Base-by-base conservation (phyloP, 2,113 vertebrate genomes). In the Cephalopterus ornatus region DNA sequence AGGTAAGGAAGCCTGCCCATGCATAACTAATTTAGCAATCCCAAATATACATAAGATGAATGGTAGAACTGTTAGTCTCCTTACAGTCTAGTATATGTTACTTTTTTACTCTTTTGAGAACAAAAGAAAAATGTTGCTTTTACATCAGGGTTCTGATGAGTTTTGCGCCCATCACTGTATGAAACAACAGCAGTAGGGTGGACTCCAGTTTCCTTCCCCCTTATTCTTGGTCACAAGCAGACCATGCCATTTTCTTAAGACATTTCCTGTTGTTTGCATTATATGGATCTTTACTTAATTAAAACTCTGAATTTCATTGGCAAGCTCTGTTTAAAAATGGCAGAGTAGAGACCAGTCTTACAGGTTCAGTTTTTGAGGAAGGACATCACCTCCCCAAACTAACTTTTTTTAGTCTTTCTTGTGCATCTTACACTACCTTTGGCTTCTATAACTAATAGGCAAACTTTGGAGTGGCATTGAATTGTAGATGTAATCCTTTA, bases 121-220 rank as follows among this genome's bases (percentile, higher is more conserved):
- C 37, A 72, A 33, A 80, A 63, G 47, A 55, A n/a, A 37, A 71
- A 26, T 9, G 14, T 56, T 2, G 2, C 16, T 66, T 86, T 88
- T 44, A 5, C 0, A 1, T 49, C 16, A 20, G 21, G 7, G 3
- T 39, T 85, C 37, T 78, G 50, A 42, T 0, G 1, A 84, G 15
- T 30, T 66, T 76, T 75, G 53, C 2, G 4, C 39, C n/a, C 30
- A 28, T 71, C 1, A 3, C 22, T 61, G 66, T 56, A 32, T n/a
- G 53, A 46, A 92, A 49, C 23, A 77, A 1, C 44, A 80, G 42
- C 44, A 61, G 35, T 5, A 35, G 46, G 37, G 35, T 85, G 72
- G 41, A 47, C 72, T 90, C 0, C 0, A 0, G 16, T 50, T 86
- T 90, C 75, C 3, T 24, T 86, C 37, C 59, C 41, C 2, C 12